Evolutionary conservation across 1,140 invertebrate genomes (phyloP), one percentile per base, ranked within the genome.

Genomic region (Leptinotarsa defecta): DNA sequence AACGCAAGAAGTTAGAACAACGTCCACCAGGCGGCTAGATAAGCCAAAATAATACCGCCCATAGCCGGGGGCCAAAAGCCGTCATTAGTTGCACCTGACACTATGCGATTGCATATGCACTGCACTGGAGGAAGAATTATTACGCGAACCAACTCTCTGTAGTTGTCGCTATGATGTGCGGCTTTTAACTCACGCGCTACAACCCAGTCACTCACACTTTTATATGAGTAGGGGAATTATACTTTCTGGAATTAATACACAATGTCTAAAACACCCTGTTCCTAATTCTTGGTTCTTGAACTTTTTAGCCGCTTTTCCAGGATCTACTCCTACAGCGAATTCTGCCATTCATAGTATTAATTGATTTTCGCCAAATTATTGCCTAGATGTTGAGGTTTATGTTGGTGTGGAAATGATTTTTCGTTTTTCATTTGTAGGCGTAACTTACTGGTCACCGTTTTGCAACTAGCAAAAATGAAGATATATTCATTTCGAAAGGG

Each of bases 171-270:
- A 4, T 48, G 67, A 13, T 43, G 67, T 43, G 43, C 24, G 43
- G 24, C 17, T 68, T 68, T 15, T 68, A 68, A 68, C 67, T 68
- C 24, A 34, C 27, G 67, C 67, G 67, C 34, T 68, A 43, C 27
- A 43, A 68, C n/a, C n/a, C 52, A 57, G 52, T 57, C 43, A 67
- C 67, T 68, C 67, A 43, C 67, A 68, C 67, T 48, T 68, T 68
- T 68, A 68, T 68, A 68, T 57, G 52, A 57, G 52, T 57, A 57
- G 52, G 52, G 52, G 52, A 57, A 57, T 57, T 57, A 57, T 57
- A 57, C 52, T 57, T 57, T 57, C 52, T 57, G 52, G 52, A 57
- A 57, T 57, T 57, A 15, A 57, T 17, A 57, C 52, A 57, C 52
- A 15, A 57, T 57, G 52, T 57, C 52, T 19, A 57, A 57, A 19